Evolutionary conservation across 2,888 invertebrate genomes (phyloP), one percentile per base, ranked within the genome.

Genomic region (Eupithecia vulgata): DNA sequence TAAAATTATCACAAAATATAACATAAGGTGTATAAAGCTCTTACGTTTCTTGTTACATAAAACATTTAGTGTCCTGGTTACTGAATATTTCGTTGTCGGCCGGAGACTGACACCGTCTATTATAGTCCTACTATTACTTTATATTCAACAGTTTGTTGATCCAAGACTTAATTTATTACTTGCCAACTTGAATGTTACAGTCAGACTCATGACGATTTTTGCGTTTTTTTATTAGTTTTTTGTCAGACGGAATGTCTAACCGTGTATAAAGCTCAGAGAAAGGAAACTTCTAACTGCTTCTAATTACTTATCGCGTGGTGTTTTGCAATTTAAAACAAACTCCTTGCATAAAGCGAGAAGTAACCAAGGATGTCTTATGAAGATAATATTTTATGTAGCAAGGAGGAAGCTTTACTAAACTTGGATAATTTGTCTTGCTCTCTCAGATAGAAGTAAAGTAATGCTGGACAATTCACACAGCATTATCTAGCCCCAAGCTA

Each of bases 221-320:
- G 5, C 48, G 30, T 30, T 30, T 30, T 30, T 30, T 30, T 30
- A 4, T 34, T 61, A 34, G 6, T 1, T 21, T 34, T 61, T 61
- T 34, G 61, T 34, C 15, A 17, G 17, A 64, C 8, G 1, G 40
- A 21, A 40, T 25, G 5, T 65, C 65, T 6, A 65, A 42, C 21
- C 40, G 40, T 65, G 65, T 65, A 15, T 5, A 59, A 65, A 40
- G 52, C 74, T 75, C 70, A 73, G 70, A 65, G 52, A 68, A 73
- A 69, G 61, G 65, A 76, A 77, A 77, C 76, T 79, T 76, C 37
- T 76, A 71, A 78, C 72, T 73, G 75, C 70, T 80, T 80, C 68
- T 79, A 80, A 80, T 80, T 76, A 78, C 76, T 78, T 78, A n/a
- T 73, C 72, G 68, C 71, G 59, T 75, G 74, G 68, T 73, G 71